A percentile compares a stretch with the other conserved stretches of the same genome.
phyloP scores from a whole-genome alignment of 2,113 vertebrate species.

The Dipodomys spectabilis region DNA sequence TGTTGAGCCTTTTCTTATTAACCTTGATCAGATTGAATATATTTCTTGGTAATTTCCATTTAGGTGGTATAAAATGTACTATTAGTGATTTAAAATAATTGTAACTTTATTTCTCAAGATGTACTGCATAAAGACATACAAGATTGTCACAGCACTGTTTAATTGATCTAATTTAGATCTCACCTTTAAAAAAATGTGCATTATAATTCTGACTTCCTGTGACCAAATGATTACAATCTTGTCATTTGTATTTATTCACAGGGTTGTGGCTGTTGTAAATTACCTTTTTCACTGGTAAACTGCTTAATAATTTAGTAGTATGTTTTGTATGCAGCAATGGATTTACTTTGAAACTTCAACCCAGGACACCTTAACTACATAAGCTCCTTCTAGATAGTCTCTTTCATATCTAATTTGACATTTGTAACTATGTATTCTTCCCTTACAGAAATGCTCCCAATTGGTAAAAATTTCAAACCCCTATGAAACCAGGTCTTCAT shows the following conservation, averaged over 20 bases:
- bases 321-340: slow-evolving; percentile 40
- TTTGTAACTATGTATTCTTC: slow-evolving; percentile 44
- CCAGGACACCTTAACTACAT: neutral
- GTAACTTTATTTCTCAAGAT: slow-evolving; percentile 79
- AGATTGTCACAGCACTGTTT: slow-evolving; percentile 84
- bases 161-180: slow-evolving; percentile 84
- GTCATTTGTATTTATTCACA: slow-evolving; percentile 77
- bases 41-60: slow-evolving; percentile 75
- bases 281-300: slow-evolving; percentile 66
- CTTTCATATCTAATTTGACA: slow-evolving; percentile 56
- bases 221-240: slow-evolving; percentile 78
- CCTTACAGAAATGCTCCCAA: neutral
- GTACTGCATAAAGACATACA: slow-evolving; percentile 64
- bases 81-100: slow-evolving; percentile 80
- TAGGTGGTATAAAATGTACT: slow-evolving; percentile 76
- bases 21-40: slow-evolving; percentile 65
- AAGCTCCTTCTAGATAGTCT: slow-evolving; percentile 46
- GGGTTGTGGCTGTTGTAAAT: slow-evolving; percentile 47
- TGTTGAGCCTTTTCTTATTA: slow-evolving; percentile 74
- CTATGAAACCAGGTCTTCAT: neutral
- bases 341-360: slow-evolving; percentile 69
- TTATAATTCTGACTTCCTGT: slow-evolving; percentile 73
- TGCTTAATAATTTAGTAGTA: slow-evolving; percentile 58
- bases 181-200: slow-evolving; percentile 78
- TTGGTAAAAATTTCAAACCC: slow-evolving; percentile 13